A percentile compares a stretch with the other conserved stretches of the same genome.
These are phyloP conservation scores for Leucopsar rothschildi DNA, from an alignment of 2,113 vertebrate species.

Conservation along the genomic window DNA sequence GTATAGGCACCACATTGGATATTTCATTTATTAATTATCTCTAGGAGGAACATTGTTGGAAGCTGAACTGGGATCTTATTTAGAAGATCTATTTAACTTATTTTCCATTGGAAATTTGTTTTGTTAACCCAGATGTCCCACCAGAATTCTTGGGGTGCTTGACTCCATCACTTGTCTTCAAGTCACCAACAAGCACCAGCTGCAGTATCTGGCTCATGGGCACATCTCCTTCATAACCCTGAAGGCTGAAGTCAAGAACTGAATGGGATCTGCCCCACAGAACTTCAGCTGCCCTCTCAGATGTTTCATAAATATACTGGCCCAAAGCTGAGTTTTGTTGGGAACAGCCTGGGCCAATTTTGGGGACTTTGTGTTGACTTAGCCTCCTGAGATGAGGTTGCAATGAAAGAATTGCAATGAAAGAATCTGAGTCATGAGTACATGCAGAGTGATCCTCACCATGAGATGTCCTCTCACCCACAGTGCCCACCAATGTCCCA, in stretches of 20 bases:
- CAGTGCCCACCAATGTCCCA: fast-evolving
- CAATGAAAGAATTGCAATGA: not conserved
- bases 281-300: not conserved
- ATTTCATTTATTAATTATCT: not conserved
- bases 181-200: not conserved
- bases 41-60: not conserved
- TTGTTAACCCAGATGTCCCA: not conserved
- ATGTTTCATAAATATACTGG: not conserved
- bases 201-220: not conserved
- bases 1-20: not conserved
- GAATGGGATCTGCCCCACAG: not conserved
- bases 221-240: not conserved
- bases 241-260: not conserved
- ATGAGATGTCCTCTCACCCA: not conserved
- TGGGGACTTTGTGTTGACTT: not conserved
- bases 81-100: not conserved
- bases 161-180: not conserved
- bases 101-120: not conserved
- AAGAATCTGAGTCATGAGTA: not conserved
- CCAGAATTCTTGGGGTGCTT: not conserved
- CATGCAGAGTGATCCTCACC: not conserved
- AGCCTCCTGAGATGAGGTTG: not conserved
- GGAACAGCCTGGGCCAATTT: not conserved
- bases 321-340: not conserved
- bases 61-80: not conserved